These are phyloP conservation scores for Pelecanoides urinatrix DNA, from an alignment of 2,113 vertebrate genomes.

Conservation along the genomic window DNA sequence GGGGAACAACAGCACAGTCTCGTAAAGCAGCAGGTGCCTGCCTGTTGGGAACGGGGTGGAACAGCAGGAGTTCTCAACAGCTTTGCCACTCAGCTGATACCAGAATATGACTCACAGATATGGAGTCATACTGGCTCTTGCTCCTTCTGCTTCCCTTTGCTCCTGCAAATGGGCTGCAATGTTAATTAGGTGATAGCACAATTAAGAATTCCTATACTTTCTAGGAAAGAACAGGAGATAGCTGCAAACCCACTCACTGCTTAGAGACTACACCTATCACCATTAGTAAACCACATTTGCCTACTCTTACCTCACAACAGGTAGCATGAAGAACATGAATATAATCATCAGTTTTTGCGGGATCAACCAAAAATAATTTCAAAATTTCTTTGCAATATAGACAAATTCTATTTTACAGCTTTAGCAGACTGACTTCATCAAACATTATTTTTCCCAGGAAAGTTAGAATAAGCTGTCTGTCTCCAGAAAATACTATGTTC, in stretches of 20 bases:
- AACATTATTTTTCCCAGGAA: background rate
- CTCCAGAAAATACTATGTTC: background rate
- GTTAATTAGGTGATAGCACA: accelerated
- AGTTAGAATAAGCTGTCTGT: background rate
- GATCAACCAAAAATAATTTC: background rate
- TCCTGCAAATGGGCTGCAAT: background rate
- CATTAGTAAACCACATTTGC: background rate
- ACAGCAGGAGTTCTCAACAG: background rate
- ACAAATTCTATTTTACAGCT: background rate
- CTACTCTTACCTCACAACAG: background rate
- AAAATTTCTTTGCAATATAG: background rate
- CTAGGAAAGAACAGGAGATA: background rate
- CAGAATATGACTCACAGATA: background rate
- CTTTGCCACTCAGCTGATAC: background rate
- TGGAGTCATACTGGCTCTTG: background rate
- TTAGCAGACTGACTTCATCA: background rate
- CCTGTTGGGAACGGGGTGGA: accelerated
- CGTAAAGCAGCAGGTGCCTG: background rate
- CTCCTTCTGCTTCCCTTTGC: background rate
- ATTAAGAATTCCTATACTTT: background rate
- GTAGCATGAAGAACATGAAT: background rate
- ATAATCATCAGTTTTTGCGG: background rate
- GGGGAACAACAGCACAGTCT: background rate
- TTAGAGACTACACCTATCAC: background rate
- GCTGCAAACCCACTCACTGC: background rate